Conservation (phyloP, 2,113 vertebrate genomes). For the Gallinago paraguaiae region DNA sequence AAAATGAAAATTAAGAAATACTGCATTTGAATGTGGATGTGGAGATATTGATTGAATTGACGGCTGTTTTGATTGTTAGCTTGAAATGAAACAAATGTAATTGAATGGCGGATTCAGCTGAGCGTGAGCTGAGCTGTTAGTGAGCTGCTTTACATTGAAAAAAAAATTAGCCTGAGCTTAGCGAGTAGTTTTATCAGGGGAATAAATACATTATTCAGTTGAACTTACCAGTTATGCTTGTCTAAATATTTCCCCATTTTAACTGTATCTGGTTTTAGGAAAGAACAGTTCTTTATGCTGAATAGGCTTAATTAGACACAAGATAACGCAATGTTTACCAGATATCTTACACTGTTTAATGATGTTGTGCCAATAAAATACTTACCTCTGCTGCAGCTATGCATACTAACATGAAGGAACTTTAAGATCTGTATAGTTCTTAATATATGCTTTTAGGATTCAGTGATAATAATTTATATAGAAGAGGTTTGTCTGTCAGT, state of each 20-base stretch:
- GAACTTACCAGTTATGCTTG: not conserved
- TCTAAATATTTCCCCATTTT: not conserved
- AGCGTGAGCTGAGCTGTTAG: not conserved
- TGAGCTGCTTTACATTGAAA: not conserved
- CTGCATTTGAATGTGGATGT: not conserved
- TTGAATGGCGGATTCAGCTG: conserved; percentile 25
- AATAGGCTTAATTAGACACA: not conserved
- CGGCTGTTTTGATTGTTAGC: conserved; percentile 24
- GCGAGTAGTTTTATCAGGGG: not conserved
- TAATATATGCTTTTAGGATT: not conserved
- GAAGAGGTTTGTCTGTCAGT: not conserved
- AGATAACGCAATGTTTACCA: not conserved
- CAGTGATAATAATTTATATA: not conserved
- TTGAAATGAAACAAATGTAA: conserved; percentile 20
- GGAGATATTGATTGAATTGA: not conserved
- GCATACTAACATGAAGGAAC: not conserved
- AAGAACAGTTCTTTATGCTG: not conserved
- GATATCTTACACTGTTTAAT: not conserved
- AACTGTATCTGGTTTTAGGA: not conserved
- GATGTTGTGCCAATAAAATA: not conserved
- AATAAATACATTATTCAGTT: not conserved
- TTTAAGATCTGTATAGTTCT: not conserved
- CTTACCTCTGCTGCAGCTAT: not conserved
- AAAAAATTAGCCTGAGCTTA: not conserved
- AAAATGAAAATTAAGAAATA: not conserved